Evolutionary conservation across 2,113 vertebrate genomes (phyloP).

Genomic region (Phaethon lepturus): DNA sequence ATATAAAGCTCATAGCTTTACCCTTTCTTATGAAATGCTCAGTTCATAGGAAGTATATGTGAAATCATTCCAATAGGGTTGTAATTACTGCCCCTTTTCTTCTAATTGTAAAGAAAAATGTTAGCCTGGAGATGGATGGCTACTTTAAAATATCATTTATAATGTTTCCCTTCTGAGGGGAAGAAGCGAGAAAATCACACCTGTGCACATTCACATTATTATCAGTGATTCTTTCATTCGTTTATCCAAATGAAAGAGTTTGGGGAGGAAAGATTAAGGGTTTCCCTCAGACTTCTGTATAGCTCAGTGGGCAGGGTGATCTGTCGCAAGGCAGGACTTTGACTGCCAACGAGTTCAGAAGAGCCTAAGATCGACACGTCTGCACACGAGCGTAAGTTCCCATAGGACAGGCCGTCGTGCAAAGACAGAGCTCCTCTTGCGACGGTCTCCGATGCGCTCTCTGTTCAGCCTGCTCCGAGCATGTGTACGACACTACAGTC

Average conservation of each 20-base stretch:
- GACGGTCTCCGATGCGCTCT: neutral
- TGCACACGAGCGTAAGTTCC: fast-evolving
- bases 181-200: neutral
- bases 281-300: neutral
- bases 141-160: neutral
- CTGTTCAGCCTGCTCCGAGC: fast-evolving
- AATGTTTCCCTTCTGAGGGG: neutral
- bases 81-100: neutral
- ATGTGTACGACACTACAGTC: no score
- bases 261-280: neutral
- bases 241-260: neutral
- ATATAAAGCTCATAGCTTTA: neutral
- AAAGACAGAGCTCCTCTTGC: neutral
- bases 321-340: neutral
- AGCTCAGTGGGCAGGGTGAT: neutral
- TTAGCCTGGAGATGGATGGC: neutral
- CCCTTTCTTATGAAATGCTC: neutral
- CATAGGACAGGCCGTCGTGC: fast-evolving
- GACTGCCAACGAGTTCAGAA: neutral
- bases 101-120: neutral
- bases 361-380: neutral
- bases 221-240: neutral
- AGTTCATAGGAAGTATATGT: neutral
- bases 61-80: neutral
- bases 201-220: neutral